Conservation (phyloP, 2,113 vertebrate genomes). For the Mastomys natalensis region DNA sequence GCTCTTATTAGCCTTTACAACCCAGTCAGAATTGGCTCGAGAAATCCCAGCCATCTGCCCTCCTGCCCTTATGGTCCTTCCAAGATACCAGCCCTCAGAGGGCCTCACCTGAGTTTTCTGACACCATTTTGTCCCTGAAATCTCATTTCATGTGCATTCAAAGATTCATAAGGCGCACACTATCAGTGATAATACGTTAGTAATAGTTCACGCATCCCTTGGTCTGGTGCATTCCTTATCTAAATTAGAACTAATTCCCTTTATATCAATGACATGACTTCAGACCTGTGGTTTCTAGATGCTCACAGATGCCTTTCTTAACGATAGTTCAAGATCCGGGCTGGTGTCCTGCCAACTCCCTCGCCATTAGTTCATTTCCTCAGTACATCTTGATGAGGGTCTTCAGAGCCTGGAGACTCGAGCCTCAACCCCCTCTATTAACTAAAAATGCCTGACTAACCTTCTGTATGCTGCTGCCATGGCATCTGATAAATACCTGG, state of each 20-base stretch:
- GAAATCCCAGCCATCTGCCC: background rate
- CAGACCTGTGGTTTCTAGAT: slow-evolving; percentile 21
- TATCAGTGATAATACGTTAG: background rate
- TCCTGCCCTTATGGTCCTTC: background rate
- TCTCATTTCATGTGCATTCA: background rate
- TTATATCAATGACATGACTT: background rate
- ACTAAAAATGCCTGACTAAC: slow-evolving; percentile 62
- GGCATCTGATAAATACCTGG: slow-evolving; percentile 77
- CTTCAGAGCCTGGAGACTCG: slow-evolving; percentile 68
- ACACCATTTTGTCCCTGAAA: background rate
- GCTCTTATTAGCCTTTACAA: background rate
- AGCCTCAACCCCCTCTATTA: slow-evolving; percentile 72
- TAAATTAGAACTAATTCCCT: slow-evolving; percentile 35
- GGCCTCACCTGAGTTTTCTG: background rate
- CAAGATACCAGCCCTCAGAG: background rate
- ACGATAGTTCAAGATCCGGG: background rate
- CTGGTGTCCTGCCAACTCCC: slow-evolving; percentile 49
- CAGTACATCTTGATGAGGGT: slow-evolving; percentile 63
- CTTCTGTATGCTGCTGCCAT: slow-evolving; percentile 58
- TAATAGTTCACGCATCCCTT: background rate
- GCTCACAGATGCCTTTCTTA: slow-evolving; percentile 44
- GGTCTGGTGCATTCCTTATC: background rate
- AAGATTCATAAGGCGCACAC: background rate
- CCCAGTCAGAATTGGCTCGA: background rate
- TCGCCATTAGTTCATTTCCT: slow-evolving; percentile 52